phyloP scores from a whole-genome alignment of 2,113 vertebrate species.

The Manacus vitellinus region DNA sequence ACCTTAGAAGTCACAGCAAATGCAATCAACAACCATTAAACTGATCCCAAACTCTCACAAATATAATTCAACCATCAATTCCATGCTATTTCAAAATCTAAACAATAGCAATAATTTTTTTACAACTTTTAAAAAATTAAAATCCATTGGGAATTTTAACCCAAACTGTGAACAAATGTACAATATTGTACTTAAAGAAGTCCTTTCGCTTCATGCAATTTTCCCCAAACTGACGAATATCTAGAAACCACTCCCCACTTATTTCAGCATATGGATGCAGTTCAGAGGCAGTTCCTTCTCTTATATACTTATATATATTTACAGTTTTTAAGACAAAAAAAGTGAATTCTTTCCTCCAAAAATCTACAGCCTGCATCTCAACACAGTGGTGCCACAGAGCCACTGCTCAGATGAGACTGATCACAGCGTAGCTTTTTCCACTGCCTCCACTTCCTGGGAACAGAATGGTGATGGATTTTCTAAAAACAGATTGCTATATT shows the following conservation, averaged over 20 bases:
- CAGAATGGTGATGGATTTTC: background rate
- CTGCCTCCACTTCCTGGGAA: background rate
- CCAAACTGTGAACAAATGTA: background rate
- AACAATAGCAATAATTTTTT: background rate
- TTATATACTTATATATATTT: background rate
- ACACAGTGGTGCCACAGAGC: background rate
- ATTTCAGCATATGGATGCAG: background rate
- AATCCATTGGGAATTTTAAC: background rate
- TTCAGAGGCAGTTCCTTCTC: background rate
- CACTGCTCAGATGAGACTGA: background rate
- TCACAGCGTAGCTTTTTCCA: background rate
- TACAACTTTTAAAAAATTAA: background rate
- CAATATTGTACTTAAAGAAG: background rate
- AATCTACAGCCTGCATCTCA: background rate
- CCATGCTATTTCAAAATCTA: background rate
- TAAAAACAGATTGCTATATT: background rate
- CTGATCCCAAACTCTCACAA: background rate
- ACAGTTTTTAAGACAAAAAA: background rate
- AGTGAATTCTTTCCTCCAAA: background rate
- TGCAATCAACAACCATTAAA: background rate
- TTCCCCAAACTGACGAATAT: background rate
- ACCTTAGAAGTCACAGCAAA: background rate
- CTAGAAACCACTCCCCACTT: background rate
- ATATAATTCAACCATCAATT: background rate
- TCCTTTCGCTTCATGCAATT: background rate